Evolutionary conservation across 2,797 vertebrate species (phyloP).

Genomic region (Oreonectes daqikongensis): DNA sequence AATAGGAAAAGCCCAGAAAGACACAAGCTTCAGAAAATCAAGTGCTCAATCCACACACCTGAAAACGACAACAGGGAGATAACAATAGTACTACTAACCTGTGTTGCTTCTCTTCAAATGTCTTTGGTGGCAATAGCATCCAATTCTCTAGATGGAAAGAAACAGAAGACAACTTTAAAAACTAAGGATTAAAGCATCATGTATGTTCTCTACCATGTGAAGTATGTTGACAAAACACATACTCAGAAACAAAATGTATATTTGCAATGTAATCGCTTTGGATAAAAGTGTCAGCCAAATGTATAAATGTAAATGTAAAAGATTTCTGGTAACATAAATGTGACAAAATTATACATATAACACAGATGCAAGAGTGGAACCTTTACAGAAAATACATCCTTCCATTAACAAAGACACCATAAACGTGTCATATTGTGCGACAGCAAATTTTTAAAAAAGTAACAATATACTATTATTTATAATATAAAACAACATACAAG

Average conservation of each 20-base stretch:
- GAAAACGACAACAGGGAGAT: background rate
- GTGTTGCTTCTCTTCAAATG: conserved; percentile 88
- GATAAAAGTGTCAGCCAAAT: too few relatives aligned
- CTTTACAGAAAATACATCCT: too few relatives aligned
- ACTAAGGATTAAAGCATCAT: background rate
- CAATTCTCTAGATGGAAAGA: conserved; percentile 84
- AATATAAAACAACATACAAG: too few relatives aligned
- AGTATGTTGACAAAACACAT: background rate
- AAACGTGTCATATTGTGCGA: too few relatives aligned
- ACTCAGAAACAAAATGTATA: too few relatives aligned
- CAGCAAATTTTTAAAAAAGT: too few relatives aligned
- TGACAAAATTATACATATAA: too few relatives aligned
- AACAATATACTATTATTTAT: too few relatives aligned
- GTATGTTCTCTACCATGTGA: background rate
- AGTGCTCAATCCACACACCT: background rate
- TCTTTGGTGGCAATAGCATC: conserved; percentile 99
- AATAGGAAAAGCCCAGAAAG: conserved; percentile 55
- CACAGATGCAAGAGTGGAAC: too few relatives aligned
- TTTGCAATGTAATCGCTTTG: too few relatives aligned
- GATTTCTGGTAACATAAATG: too few relatives aligned
- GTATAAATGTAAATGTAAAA: too few relatives aligned
- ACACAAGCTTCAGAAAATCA: background rate
- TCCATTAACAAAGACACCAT: background rate
- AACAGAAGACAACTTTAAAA: background rate
- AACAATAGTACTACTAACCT: conserved; percentile 77